Evolutionary conservation across 2,113 vertebrate species (phyloP), one percentile per base, ranked within the genome.

Genomic region (Nerophis ophidion): DNA sequence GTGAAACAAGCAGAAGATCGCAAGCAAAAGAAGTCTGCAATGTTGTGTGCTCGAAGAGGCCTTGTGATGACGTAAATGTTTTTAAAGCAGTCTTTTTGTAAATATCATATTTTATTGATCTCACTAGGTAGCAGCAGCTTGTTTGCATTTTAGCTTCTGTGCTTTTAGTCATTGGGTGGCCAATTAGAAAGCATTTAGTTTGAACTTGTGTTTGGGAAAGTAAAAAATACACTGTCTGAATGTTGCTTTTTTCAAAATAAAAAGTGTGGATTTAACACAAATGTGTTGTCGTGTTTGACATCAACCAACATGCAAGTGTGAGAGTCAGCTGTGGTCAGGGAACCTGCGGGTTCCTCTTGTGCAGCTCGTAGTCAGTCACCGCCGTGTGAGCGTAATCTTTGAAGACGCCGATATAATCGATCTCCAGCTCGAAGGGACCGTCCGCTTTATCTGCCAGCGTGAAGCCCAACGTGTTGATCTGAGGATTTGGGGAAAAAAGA

Each of bases 351-450:
- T 91, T 91, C 74, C 72, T 91, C 74, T 93, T 90, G 61, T 95
- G 93, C 9, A 7, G 0, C 76, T 99, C 96, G 4, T 98, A 98
- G 1, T 95, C 94, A 79, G 93, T 96, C 73, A 94, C 91, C 76
- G 98, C 95, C 1, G 70, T 93, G 57, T 98, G 95, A 38, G 95
- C 88, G 10, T 83, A 85, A 52, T 98, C 95, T 0, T 84, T 92
- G 48, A 87, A 83, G 26, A 94, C 81, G 1, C 92, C 96, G 61
- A 97, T 93, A 74, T 89, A 98, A 62, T 98, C 94, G 0, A 99
- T 94, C 86, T 98, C 95, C 70, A 98, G 82, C 71, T 95, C 95
- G 84, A 95, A 98, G 0, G 93, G 93, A 3, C 96, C 97, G 34
- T 98, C 85, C 5, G 91, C 86, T 86, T 95, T 93, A 74, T 99